These are phyloP conservation scores for Cygnus atratus DNA, from an alignment of 2,113 vertebrate species.

Conservation along the genomic window DNA sequence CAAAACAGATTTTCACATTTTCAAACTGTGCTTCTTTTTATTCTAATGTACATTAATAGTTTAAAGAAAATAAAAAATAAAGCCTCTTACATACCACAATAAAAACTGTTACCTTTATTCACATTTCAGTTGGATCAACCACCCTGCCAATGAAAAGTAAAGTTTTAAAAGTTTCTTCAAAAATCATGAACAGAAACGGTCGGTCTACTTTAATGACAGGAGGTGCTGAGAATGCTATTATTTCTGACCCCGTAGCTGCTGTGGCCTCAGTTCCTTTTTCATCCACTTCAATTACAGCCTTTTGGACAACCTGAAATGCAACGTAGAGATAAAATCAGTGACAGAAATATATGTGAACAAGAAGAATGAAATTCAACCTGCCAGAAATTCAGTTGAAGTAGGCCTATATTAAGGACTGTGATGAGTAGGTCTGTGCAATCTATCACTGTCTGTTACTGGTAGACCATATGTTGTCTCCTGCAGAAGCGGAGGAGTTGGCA, in stretches of 20 bases:
- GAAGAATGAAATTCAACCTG: not conserved
- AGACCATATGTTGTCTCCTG: not conserved
- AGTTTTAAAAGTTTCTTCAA: constrained; percentile 84
- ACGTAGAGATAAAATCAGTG: not conserved
- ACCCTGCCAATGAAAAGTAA: constrained; percentile 92
- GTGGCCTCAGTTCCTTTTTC: constrained; percentile 86
- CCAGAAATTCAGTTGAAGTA: not conserved
- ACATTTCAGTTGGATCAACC: constrained; percentile 80
- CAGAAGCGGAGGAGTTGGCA: not conserved
- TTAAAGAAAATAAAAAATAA: constrained; percentile 7
- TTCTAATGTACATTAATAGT: constrained; percentile 7
- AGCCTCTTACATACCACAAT: not conserved
- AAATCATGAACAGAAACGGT: constrained; percentile 91
- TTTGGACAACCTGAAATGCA: constrained; percentile 84
- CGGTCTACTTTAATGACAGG: constrained; percentile 76
- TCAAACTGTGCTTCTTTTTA: not conserved
- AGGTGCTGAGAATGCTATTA: constrained; percentile 82
- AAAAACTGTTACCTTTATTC: constrained; percentile 39
- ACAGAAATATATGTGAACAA: not conserved
- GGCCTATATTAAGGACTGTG: not conserved
- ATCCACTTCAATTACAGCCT: constrained; percentile 86
- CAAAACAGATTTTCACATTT: not conserved
- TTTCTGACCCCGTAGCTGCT: constrained; percentile 76
- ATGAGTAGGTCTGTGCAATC: not conserved
- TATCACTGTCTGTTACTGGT: not conserved